Evolutionary conservation across 2,888 invertebrate genomes (phyloP), one percentile per base, ranked within the genome.

Genomic region (Drosophila niveifrons): DNA sequence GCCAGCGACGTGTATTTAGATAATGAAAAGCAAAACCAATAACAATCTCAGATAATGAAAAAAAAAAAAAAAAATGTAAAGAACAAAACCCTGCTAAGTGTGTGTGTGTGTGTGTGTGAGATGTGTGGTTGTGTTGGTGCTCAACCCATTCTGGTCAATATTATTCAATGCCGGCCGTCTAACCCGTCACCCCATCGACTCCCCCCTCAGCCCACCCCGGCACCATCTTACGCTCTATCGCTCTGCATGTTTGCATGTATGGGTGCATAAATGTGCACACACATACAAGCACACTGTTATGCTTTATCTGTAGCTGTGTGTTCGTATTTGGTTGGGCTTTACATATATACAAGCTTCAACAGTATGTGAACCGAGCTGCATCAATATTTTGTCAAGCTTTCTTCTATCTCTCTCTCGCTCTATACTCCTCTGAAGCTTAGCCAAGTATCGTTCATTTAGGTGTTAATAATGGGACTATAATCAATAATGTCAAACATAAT

Each of bases 391-490:
- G 59, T 23, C 36, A 29, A 73, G 41, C 23, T 29, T 57, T 34
- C 9, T 11, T 11, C 34, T 39, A 18, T 47, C 7, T 8, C 29
- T 18, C 18, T 29, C 39, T 18, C 23, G 23, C 34, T 44, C 17
- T 18, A n/a, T 18, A 13, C 41, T 69, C 48, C 51, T 58, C 50
- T 41, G 48, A 44, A 59, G 58, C 63, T n/a, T 55, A 41, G 28
- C 17, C 55, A 47, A 70, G 44, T 41, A 36, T 44, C 59, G 84
- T 70, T 68, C 71, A 75, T 23, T 82, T 72, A 72, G 68, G 82
- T 62, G 85, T 89, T 88, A 85, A 80, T 85, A 85, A 85, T 88
- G 72, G 46, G 59, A 74, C 74, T 80, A 84, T 75, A 89, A 85
- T 85, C 85, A 85, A 85, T 85, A 89, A 52, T 78, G 73, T 81